phyloP scores from a whole-genome alignment of 1,140 invertebrate genomes.

The Drosophila tristis region DNA sequence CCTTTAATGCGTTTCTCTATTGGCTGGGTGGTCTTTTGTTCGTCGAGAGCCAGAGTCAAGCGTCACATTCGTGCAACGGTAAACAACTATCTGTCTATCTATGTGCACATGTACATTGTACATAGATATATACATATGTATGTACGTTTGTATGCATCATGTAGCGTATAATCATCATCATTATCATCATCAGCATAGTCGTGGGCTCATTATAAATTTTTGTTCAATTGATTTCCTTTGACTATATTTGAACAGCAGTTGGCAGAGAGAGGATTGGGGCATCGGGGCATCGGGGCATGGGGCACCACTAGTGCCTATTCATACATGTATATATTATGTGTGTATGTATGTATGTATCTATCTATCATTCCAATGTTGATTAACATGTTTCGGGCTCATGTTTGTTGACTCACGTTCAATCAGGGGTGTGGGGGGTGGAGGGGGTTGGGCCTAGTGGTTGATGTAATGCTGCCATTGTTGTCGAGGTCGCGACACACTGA shows the following conservation, averaged over 20 bases:
- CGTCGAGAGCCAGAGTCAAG: too few species aligned
- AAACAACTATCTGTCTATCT: slow-evolving; percentile 22
- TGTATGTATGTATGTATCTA: background rate
- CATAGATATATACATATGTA: background rate
- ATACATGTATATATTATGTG: slow-evolving; percentile 8
- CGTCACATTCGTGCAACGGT: slow-evolving; percentile 33
- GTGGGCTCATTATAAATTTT: slow-evolving; percentile 48
- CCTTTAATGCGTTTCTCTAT: background rate
- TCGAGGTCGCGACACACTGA: slow-evolving; percentile 27
- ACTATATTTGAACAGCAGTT: slow-evolving; percentile 30
- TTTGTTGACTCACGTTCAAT: slow-evolving; percentile 49
- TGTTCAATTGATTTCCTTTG: slow-evolving; percentile 50
- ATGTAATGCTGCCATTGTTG: slow-evolving; percentile 44
- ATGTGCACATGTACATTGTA: slow-evolving; percentile 14
- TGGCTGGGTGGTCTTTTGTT: slow-evolving; percentile 35
- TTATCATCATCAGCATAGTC: slow-evolving; percentile 22
- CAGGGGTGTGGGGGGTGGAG: slow-evolving; percentile 2
- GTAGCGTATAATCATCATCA: slow-evolving; percentile 4
- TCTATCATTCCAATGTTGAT: slow-evolving; percentile 42
- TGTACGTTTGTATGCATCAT: background rate
- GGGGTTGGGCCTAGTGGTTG: slow-evolving; percentile 18
- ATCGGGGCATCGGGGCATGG: too few species aligned
- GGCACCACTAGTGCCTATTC: background rate
- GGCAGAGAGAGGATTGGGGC: background rate
- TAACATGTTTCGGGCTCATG: slow-evolving; percentile 38